Percentiles rank a stretch among this genome's conserved stretches.
Evolutionary conservation across 2,888 invertebrate species (phyloP).

Genomic region (Trilocha varians): DNA sequence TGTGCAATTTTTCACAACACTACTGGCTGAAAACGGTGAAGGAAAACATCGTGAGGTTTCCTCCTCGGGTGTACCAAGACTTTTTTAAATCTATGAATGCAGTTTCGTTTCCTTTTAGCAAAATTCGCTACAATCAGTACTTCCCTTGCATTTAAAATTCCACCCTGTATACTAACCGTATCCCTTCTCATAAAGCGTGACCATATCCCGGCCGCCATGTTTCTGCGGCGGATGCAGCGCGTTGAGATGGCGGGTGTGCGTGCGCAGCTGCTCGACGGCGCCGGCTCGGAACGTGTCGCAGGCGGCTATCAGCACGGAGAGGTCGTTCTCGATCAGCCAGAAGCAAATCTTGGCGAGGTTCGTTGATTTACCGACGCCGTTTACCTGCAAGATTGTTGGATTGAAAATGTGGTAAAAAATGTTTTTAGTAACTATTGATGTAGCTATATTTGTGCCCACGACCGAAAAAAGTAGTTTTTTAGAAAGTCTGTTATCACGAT

Average conservation of each 20-base stretch:
- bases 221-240: conserved; percentile 89
- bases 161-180: conserved; percentile 74
- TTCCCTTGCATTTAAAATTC: neutral
- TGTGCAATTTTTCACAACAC: no score
- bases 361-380: conserved; percentile 99
- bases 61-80: no score
- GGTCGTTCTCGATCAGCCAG: conserved; percentile 98
- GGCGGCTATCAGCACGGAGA: conserved; percentile 96
- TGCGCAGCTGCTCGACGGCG: conserved; percentile 97
- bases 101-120: no score
- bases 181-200: conserved; percentile 97
- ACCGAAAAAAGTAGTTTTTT: no score
- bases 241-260: conserved; percentile 93
- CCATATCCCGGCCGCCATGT: conserved; percentile 84
- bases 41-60: no score
- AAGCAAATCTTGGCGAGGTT: conserved; percentile 99
- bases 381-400: conserved; percentile 61
- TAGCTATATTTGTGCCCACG: no score
- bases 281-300: conserved; percentile 99
- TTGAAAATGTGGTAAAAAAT: no score
- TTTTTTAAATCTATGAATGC: no score
- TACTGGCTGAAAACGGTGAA: no score
- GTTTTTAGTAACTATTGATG: no score
- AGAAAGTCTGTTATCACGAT: no score
- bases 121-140: no score